A percentile compares a stretch with the other conserved stretches of the same genome.
phyloP scores from a whole-genome alignment of 2,797 vertebrate genomes.

The Hyperoplus immaculatus region DNA sequence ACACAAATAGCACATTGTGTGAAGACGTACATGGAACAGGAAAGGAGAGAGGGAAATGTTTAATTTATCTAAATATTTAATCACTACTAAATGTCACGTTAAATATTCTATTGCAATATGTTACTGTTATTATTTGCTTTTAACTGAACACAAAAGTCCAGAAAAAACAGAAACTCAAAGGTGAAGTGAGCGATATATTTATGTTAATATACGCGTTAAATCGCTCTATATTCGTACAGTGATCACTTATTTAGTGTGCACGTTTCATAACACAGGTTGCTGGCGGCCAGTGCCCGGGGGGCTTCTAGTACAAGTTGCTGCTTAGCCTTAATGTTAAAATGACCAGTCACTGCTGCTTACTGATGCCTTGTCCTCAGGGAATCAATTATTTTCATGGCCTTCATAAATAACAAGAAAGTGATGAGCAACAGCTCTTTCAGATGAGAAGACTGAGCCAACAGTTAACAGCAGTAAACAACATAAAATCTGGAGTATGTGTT shows the following conservation, averaged over 20 bases:
- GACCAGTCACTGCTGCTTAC: constrained; percentile 37
- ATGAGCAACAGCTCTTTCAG: constrained; percentile 21
- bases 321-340: constrained; percentile 41
- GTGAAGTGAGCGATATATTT: no score
- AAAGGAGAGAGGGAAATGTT: background rate
- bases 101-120: background rate
- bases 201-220: no score
- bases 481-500: background rate
- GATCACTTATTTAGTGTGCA: no score
- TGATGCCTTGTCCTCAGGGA: constrained; percentile 37
- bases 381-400: constrained; percentile 54
- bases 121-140: constrained; percentile 26
- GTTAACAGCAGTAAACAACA: background rate
- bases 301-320: constrained; percentile 33
- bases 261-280: no score
- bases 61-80: constrained; percentile 8
- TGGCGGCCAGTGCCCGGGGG: no score
- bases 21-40: constrained; percentile 29
- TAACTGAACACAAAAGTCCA: constrained; percentile 4
- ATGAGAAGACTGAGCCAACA: background rate
- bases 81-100: constrained; percentile 11
- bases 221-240: no score
- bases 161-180: background rate
- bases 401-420: constrained; percentile 33
- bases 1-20: constrained; percentile 29